Evolutionary conservation across 2,113 vertebrate genomes (phyloP), one percentile per base, ranked within the genome.

Genomic region (Nicator chloris): DNA sequence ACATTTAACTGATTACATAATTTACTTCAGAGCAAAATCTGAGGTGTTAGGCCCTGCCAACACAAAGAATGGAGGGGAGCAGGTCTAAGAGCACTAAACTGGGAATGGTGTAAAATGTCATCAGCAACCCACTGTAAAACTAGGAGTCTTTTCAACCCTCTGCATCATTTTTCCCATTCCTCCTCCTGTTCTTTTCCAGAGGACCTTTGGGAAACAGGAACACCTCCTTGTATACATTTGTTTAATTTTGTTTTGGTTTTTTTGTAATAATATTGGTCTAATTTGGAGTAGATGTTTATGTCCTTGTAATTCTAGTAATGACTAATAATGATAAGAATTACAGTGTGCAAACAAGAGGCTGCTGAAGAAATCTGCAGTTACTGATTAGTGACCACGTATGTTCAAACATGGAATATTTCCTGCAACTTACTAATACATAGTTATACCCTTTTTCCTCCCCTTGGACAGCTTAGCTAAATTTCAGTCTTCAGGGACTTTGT

Each of bases 381-480:
- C 26, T 35, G 40, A 51, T 71, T 69, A 76, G 28, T 40, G 31
- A 44, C 37, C 13, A 20, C 0, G 0, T 47, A 40, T n/a, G 14
- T 51, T 87, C 18, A 75, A 75, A 69, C 23, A 65, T 7, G 7
- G 26, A 76, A 13, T 84, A 75, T 47, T 81, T 83, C 42, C 63
- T 73, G 53, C 16, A 54, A 45, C 28, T 35, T n/a, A 24, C 5
- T 50, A 63, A 16, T 11, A 59, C 20, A 60, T 24, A 21, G 9
- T 68, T 28, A 24, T 2, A 24, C 1, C 42, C 33, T 6, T 30
- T 4, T 9, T 4, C 47, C 10, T 8, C 7, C 1, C 4, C 22
- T 54, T 69, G 20, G 17, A 79, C 15, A 69, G 23, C 31, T 78
- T 49, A 84, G 47, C 13, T 79, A 57, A 71, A 75, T 76, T 91